A percentile compares a stretch with the other conserved stretches of the same genome.
Evolutionary conservation across 2,888 invertebrate species (phyloP).

Genomic region (Suillia variegata): DNA sequence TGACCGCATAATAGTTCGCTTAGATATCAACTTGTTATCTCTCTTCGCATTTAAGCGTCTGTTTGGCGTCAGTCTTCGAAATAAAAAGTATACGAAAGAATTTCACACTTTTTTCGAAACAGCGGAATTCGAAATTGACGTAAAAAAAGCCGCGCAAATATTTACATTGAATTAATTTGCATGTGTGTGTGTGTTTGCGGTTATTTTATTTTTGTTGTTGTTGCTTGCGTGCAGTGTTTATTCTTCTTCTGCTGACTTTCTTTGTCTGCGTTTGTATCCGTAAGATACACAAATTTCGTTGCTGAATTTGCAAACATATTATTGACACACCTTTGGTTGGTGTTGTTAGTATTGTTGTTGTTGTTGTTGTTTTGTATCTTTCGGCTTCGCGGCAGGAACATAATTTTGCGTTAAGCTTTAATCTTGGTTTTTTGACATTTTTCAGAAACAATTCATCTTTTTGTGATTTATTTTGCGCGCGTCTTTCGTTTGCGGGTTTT

Average conservation of each 20-base stretch:
- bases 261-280: too few relatives aligned
- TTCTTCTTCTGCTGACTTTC: too few relatives aligned
- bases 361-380: background rate
- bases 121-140: too few relatives aligned
- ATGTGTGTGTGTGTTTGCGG: constrained; percentile 2
- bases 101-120: too few relatives aligned
- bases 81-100: background rate
- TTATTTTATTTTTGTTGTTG: background rate
- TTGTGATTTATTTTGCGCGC: background rate
- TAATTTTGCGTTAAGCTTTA: background rate
- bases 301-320: background rate
- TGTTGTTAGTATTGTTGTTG: background rate
- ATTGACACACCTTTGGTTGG: background rate
- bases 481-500: background rate
- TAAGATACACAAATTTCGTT: background rate
- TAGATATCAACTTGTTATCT: too few relatives aligned
- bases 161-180: constrained; percentile 17
- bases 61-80: background rate
- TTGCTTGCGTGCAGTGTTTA: constrained; percentile 5
- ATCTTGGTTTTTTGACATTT: background rate
- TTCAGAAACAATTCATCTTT: background rate
- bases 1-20: too few relatives aligned
- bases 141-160: constrained; percentile 4
- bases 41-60: too few relatives aligned
- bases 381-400: background rate